Evolutionary conservation across 2,113 vertebrate species (phyloP), one percentile per base, ranked within the genome.

Genomic region (Chrysemys picta): DNA sequence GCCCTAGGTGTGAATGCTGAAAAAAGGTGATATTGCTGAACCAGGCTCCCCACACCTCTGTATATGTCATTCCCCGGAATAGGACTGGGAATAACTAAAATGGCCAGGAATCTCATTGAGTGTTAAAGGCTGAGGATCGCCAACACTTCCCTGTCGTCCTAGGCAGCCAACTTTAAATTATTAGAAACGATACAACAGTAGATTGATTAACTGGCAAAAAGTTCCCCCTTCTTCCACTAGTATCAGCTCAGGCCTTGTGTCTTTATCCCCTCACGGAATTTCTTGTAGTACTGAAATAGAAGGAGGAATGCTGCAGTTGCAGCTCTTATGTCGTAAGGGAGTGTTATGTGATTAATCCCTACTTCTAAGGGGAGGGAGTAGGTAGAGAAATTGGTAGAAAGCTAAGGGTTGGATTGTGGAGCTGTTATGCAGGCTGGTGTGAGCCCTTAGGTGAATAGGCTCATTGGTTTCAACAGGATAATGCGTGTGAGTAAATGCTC

Each of bases 51-150:
- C 89, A 62, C 92, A 80, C 76, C 93, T 93, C 94, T 65, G 87
- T 96, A 85, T 91, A 82, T 86, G 19, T 85, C 86, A 93, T 89
- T 89, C 88, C 79, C 47, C 52, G 52, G 91, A 92, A 91, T 69
- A 85, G 94, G 90, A 92, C 69, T 80, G 90, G 95, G 93, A 88
- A 35, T 17, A 78, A 45, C 76, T 85, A 21, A 88, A 92, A 2
- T 47, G 80, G 82, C 50, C 69, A 87, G 89, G 86, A 90, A 49
- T 89, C 75, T 53, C 80, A 12, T 38, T 85, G 84, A 17, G 21
- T 87, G 88, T 82, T 89, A 79, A 86, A 80, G 89, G 31, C 84
- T 90, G 89, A 89, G 87, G 84, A 52, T 80, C 84, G 80, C 82
- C 84, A 87, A 97, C 13, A 87, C 91, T 93, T 78, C 88, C 13